A percentile compares a stretch with the other conserved stretches of the same genome.
Conservation (phyloP, 2,797 vertebrate genomes). For the Atherinosoma microstoma region DNA sequence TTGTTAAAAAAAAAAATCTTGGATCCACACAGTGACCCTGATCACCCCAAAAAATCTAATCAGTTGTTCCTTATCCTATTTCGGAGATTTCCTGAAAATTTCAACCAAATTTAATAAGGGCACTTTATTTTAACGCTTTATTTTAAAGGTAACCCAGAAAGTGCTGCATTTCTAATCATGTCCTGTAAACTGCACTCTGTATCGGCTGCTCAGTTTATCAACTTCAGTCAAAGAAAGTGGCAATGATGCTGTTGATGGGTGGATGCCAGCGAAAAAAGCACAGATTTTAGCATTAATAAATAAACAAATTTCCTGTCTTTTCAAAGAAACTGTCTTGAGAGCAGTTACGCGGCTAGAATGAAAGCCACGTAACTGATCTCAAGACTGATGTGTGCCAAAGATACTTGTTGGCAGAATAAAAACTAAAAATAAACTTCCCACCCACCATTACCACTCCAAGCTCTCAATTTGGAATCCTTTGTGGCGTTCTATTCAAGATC, state of each 20-base stretch:
- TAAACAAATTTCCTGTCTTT: constrained; percentile 6
- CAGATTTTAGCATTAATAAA: background rate
- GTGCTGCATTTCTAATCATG: background rate
- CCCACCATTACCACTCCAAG: constrained; percentile 36
- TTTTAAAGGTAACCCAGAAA: background rate
- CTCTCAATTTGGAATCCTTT: constrained; percentile 76
- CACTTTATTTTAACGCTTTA: too few species aligned
- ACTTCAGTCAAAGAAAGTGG: background rate
- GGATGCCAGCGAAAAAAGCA: background rate
- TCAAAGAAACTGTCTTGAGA: too few species aligned
- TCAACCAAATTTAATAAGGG: too few species aligned
- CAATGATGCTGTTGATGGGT: too few species aligned
- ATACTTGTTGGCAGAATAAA: constrained; percentile 46
- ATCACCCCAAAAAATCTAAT: too few species aligned
- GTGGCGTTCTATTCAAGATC: constrained; percentile 79
- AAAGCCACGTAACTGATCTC: constrained; percentile 27
- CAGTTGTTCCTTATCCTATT: too few species aligned
- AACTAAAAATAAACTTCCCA: constrained; percentile 71
- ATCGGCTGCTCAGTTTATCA: background rate
- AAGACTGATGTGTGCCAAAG: constrained; percentile 51
- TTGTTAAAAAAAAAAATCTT: too few species aligned
- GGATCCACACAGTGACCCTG: too few species aligned
- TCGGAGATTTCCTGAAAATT: too few species aligned
- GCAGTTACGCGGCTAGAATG: too few species aligned
- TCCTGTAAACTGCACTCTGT: background rate